Evolutionary conservation across 2,888 invertebrate genomes (phyloP), one percentile per base, ranked within the genome.

Genomic region (Frankliniella intonsa): DNA sequence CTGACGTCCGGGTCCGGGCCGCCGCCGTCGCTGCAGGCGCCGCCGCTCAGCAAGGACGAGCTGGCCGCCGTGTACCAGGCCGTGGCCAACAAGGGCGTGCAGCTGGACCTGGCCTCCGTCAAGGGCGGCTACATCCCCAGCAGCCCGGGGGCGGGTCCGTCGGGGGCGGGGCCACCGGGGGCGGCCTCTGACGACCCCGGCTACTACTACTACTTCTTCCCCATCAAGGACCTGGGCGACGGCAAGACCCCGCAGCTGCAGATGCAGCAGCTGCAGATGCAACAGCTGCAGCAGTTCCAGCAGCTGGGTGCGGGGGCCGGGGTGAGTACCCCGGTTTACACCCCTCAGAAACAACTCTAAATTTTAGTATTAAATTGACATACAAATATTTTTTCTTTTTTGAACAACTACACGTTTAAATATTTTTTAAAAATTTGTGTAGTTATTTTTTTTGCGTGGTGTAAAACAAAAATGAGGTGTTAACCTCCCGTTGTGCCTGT

Each of bases 161-260:
- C 69, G 25, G 69, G 25, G 10, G 11, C 25, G 38, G 38, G 38
- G 38, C 5, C 38, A 38, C 55, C 14, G 55, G 14, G 55, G 55
- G 25, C 69, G 69, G 69, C 22, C 69, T 22, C 69, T 10, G 69
- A 76, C 69, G 25, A 76, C 25, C 1, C 83, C 49, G 88, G 89
- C 84, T 90, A 89, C 85, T 89, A 89, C 84, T 91, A 90, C 85
- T 90, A 90, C 85, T 90, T 90, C 85, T 90, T 90, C 84, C 90
- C 90, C 0, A 85, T 90, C 81, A 89, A 90, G 84, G 89, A 88
- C 82, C 89, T 90, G 83, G 85, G 89, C 83, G 65, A 50, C 38
- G 88, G 88, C 84, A 88, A 88, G 83, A 82, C 86, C 11, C 85
- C 85, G 49, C 84, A 84, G 55, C 83, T 85, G 82, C 81, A 86